Base-by-base conservation (phyloP, 2,888 invertebrate species). In the Pterostichus madidus region DNA sequence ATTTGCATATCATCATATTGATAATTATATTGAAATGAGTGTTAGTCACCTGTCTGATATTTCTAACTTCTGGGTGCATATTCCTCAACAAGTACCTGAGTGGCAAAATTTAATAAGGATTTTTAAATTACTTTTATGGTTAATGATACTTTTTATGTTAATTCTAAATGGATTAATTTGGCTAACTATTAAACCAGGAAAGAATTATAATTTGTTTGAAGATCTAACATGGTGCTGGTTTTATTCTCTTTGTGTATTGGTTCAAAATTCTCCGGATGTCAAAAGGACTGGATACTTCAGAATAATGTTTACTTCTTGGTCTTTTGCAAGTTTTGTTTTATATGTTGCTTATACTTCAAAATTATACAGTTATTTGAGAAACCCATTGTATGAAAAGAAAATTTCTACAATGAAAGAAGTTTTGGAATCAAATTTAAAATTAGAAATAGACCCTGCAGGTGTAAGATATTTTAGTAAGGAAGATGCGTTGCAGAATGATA, bases 41-140 rank as follows among this genome's bases (percentile, higher is more conserved):
- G 35, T 6, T 13, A 64, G 64, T 32, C 75, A 75, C 24, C 1
- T 75, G 15, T 6, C n/a, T 4, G 75, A 75, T 35, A 31, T n/a
- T 31, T 13, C 17, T n/a, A 53, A 49, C 13, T 75, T 75, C 49
- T 75, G 75, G 75, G 52, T 75, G 8, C 32, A 53, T 11, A 8
- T 15, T 10, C n/a, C 32, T 0, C 5, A 5, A 6, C 15, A 32
- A 13, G 6, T 75, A 24, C 53, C 53, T 8, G n/a, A n/a, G 6
- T 75, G 75, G 75, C 5, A 75, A 52, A 75, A 75, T 32, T 24
- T 75, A 8, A n/a, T 75, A 3, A 24, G 31, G 32, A 75, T 75
- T 52, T 75, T 53, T 75, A 52, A 49, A 32, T 31, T 11, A 0
- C 5, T 11, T 39, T 73, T 73, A n/a, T 73, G 73, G 73, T 11